These are phyloP conservation scores for Sebastes nivosus DNA, from an alignment of 2,797 vertebrate genomes.

Conservation along the genomic window DNA sequence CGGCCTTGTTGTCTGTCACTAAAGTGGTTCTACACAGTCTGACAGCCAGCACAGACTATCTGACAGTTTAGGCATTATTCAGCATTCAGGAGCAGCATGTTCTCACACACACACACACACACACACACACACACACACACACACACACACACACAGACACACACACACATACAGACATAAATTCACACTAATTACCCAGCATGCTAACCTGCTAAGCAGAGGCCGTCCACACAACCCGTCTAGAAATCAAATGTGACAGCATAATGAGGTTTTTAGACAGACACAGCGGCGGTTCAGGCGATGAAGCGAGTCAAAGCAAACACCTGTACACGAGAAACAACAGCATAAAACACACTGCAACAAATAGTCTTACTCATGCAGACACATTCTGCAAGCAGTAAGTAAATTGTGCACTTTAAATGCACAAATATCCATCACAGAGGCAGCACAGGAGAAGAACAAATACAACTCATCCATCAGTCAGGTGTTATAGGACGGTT, in stretches of 20 bases:
- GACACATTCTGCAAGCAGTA: neutral
- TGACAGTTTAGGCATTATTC: slow-evolving; percentile 29
- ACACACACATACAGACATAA: neutral
- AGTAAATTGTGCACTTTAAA: neutral
- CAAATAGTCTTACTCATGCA: neutral
- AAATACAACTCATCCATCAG: slow-evolving; percentile 14
- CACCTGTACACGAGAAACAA: slow-evolving; percentile 6
- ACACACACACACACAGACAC: no score
- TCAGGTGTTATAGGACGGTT: neutral
- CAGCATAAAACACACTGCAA: neutral
- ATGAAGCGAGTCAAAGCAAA: slow-evolving; percentile 23
- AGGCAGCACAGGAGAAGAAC: neutral
- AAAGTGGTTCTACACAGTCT: slow-evolving; percentile 18
- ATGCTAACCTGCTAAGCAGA: slow-evolving; percentile 15
- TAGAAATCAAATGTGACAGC: slow-evolving; percentile 51
- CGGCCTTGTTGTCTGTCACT: slow-evolving; percentile 10
- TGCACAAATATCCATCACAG: slow-evolving; percentile 33
- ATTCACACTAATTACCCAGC: slow-evolving; percentile 15
- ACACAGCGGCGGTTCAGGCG: neutral
- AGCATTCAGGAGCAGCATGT: slow-evolving; percentile 8
- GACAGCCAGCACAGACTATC: slow-evolving; percentile 25
- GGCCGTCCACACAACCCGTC: neutral
- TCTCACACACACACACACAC: neutral
- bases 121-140: neutral
- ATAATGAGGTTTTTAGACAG: slow-evolving; percentile 44